Base-by-base conservation (phyloP, 2,113 vertebrate species). In the Pachycephala philippinensis region DNA sequence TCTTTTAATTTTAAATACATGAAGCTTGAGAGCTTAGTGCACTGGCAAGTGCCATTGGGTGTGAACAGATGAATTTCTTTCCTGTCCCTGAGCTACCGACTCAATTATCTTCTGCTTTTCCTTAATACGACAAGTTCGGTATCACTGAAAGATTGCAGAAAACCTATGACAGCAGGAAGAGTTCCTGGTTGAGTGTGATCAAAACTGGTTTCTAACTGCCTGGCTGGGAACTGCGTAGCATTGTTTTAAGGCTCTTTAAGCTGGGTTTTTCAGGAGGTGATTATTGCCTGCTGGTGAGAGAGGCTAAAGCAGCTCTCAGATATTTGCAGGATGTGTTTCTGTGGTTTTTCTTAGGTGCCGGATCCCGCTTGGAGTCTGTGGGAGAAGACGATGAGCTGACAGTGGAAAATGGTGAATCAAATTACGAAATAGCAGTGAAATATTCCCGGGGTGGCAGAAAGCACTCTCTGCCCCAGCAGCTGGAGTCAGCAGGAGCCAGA, bases 351-450 rank as follows among this genome's bases (percentile, higher is more conserved):
- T 37, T 77, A 99, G 99, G 98, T 42, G 98, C 98, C 0, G 98
- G 98, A 84, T 98, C 98, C 69, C 98, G 99, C 12, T 97, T 99
- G 93, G 99, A 99, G 90, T 99, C 99, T 3, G 99, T 99, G 57
- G 99, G 99, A 44, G 99, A 99, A 95, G 99, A 99, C 2, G 99
- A 99, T 13, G 99, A 99, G 86, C 98, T 99, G 93, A 98, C 98
- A 17, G 98, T 99, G 90, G 98, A 98, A 94, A 98, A 98, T 0
- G 98, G 98, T 16, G 98, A 98, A 63, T 95, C 97, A 1, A 95
- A 96, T 93, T 96, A 96, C 0, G 98, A 99, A 56, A 97, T 95
- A 85, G 89, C 96, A 1, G 98, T 99, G 84, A 99, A 99, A 86
- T 98, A 98, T 53, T 97, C 97, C 40, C 96, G 98, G 2, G 98